Conservation (phyloP, 2,113 vertebrate species). For the Gallinago media region DNA sequence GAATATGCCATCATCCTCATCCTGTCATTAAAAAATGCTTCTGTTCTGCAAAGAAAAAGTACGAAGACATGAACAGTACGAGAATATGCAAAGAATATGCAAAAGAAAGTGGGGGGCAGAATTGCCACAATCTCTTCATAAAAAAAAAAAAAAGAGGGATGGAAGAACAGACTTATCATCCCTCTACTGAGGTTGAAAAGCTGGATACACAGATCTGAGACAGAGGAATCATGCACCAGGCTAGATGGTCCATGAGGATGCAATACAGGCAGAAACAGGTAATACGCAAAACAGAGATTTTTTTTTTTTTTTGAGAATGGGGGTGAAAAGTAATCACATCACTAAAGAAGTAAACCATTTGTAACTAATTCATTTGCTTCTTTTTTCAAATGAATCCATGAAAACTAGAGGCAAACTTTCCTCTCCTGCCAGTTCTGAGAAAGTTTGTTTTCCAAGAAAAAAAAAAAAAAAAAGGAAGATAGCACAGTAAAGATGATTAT, state of each 20-base stretch:
- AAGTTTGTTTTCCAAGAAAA: neutral
- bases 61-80: neutral
- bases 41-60: neutral
- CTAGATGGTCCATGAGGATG: neutral
- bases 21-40: neutral
- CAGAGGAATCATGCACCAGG: rapidly evolving
- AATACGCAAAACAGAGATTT: neutral
- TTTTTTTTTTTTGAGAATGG: neutral
- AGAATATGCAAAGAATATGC: neutral
- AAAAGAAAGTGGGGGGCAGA: neutral
- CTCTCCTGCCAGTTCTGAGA: neutral
- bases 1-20: neutral
- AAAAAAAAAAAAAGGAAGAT: neutral
- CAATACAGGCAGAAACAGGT: neutral
- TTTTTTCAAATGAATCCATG: neutral
- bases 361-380: neutral
- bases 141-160: neutral
- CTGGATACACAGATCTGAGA: neutral
- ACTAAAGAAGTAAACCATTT: neutral
- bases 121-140: neutral
- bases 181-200: neutral
- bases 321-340: neutral
- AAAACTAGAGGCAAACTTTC: neutral
- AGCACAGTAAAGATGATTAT: neutral
- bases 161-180: neutral